Conservation (phyloP, 2,113 vertebrate genomes). For the Ranitomeya imitator region DNA sequence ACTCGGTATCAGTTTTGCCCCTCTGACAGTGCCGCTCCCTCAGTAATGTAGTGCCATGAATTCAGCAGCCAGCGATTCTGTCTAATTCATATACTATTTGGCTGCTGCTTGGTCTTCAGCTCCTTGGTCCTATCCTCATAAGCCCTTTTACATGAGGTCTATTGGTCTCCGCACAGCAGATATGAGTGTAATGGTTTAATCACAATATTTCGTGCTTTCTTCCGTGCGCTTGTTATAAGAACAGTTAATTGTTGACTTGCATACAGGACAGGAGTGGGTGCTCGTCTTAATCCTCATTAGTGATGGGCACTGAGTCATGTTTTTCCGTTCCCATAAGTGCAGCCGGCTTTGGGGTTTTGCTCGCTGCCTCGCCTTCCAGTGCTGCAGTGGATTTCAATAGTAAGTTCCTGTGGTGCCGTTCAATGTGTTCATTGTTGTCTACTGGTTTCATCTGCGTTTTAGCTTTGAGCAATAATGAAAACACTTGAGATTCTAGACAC, state of each 20-base stretch:
- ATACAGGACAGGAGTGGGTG: conserved; percentile 29
- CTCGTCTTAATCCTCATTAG: conserved; percentile 39
- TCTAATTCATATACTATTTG: background rate
- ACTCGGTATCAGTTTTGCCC: no score
- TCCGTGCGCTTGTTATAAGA: background rate
- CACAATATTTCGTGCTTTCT: background rate
- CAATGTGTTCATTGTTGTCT: conserved; percentile 41
- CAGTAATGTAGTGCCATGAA: background rate
- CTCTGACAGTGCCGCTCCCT: no score
- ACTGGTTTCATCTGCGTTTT: conserved; percentile 24
- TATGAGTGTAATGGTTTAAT: conserved; percentile 25
- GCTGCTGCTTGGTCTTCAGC: background rate
- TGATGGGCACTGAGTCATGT: conserved; percentile 20
- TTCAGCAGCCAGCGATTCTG: background rate
- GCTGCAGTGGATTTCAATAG: conserved; percentile 34
- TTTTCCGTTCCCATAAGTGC: background rate
- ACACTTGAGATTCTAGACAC: conserved; percentile 53
- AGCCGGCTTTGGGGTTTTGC: background rate
- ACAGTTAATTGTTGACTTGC: background rate
- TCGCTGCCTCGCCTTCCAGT: conserved; percentile 4
- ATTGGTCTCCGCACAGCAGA: background rate
- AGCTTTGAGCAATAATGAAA: conserved; percentile 53
- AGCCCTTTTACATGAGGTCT: background rate
- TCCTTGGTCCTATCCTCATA: background rate
- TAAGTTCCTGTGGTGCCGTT: conserved; percentile 36